Conservation (phyloP, 2,113 vertebrate species). For the Tetrax tetrax region DNA sequence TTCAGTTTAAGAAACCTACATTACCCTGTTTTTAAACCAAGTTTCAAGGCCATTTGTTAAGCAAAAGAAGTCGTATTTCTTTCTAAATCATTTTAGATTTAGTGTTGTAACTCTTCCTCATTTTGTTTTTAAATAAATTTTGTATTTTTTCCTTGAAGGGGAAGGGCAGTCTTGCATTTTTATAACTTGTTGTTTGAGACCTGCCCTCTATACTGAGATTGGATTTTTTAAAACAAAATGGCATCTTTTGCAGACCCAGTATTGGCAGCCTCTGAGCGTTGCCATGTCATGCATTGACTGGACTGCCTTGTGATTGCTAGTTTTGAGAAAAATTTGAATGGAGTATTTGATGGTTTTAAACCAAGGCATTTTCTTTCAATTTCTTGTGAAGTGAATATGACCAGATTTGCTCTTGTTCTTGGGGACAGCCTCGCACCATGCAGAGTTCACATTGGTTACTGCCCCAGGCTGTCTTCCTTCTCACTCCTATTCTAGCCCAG, state of each 20-base stretch:
- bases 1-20: constrained; percentile 76
- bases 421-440: constrained; percentile 54
- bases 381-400: constrained; percentile 76
- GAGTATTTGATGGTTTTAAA: constrained; percentile 77
- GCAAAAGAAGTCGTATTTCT: constrained; percentile 72
- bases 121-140: constrained; percentile 77
- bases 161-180: constrained; percentile 76
- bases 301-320: constrained; percentile 65
- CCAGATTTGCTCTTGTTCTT: constrained; percentile 61
- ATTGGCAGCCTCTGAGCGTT: constrained; percentile 40
- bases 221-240: constrained; percentile 9
- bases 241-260: constrained; percentile 67
- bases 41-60: constrained; percentile 76
- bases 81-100: constrained; percentile 79
- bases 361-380: constrained; percentile 74
- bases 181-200: constrained; percentile 71
- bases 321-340: constrained; percentile 55
- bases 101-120: constrained; percentile 73
- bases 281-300: constrained; percentile 50
- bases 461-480: constrained; percentile 65
- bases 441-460: constrained; percentile 65
- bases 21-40: constrained; percentile 75
- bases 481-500: constrained; percentile 76
- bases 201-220: constrained; percentile 66
- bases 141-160: constrained; percentile 73